A percentile compares a stretch with the other conserved stretches of the same genome.
phyloP scores from a whole-genome alignment of 2,888 invertebrate species.

The Pristionchus entomophagus region DNA sequence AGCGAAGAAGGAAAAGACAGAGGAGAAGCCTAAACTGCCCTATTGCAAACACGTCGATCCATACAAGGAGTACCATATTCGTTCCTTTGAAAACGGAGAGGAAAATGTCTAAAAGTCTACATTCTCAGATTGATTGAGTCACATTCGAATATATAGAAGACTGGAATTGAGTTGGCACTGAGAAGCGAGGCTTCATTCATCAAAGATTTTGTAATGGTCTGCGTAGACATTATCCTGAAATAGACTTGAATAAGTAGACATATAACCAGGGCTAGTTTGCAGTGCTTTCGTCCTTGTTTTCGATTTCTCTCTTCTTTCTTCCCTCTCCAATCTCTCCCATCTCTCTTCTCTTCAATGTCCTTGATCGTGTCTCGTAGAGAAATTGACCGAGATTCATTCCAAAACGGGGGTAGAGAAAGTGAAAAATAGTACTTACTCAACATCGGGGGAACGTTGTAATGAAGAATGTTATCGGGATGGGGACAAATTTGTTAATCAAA shows the following conservation, averaged over 20 bases:
- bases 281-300: conserved; percentile 13
- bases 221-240: no score
- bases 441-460: no score
- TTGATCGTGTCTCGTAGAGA: conserved; percentile 19
- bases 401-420: not conserved
- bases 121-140: no score
- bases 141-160: no score
- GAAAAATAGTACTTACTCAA: no score
- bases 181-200: no score
- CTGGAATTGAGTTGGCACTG: no score
- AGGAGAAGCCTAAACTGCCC: conserved; percentile 53
- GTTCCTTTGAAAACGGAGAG: not conserved
- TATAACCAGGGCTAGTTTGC: not conserved
- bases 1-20: conserved; percentile 29
- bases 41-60: conserved; percentile 64
- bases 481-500: not conserved
- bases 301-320: not conserved
- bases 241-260: no score
- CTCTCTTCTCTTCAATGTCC: conserved; percentile 21
- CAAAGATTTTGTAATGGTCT: no score
- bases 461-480: no score
- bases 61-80: conserved; percentile 49
- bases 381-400: conserved; percentile 38
- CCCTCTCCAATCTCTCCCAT: not conserved
- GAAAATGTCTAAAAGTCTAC: not conserved